These are phyloP conservation scores for Drosophila quadrilineata DNA, from an alignment of 1,140 invertebrate species.

Conservation along the genomic window DNA sequence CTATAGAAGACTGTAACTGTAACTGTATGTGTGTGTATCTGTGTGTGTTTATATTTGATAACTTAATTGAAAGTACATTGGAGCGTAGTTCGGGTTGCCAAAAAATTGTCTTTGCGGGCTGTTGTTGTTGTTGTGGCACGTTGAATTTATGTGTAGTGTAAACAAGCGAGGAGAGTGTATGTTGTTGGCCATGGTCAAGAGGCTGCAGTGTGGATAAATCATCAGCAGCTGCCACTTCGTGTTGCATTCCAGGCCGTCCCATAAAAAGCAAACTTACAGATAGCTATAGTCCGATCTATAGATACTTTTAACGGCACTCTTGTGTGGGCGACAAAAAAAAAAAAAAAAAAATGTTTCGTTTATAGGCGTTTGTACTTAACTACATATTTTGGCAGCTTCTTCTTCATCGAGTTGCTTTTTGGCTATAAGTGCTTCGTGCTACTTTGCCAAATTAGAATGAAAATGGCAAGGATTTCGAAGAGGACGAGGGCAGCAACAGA, in stretches of 20 bases:
- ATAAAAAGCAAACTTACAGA: constrained; percentile 24
- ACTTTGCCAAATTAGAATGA: constrained; percentile 27
- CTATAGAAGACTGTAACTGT: background rate
- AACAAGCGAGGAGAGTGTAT: too few relatives aligned
- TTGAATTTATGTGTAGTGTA: constrained; percentile 71
- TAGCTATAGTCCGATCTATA: constrained; percentile 21
- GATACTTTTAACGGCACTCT: constrained; percentile 10
- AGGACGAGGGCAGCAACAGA: background rate
- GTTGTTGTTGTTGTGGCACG: constrained; percentile 37
- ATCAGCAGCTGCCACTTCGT: constrained; percentile 14
- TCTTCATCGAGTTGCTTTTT: background rate
- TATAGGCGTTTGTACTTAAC: constrained; percentile 20
- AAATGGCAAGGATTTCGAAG: constrained; percentile 5
- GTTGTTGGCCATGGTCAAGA: constrained; percentile 37
- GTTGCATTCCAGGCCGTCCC: too few relatives aligned
- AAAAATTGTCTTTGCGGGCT: constrained; percentile 26
- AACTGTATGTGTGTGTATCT: constrained; percentile 18
- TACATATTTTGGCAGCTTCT: background rate
- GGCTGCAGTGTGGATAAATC: constrained; percentile 31
- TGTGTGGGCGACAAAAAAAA: constrained; percentile 18
- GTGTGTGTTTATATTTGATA: constrained; percentile 55
- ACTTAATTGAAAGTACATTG: constrained; percentile 78
- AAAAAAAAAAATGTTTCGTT: constrained; percentile 7
- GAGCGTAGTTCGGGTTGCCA: constrained; percentile 45
- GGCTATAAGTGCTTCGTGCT: constrained; percentile 16